Evolutionary conservation across 2,113 vertebrate genomes (phyloP), one percentile per base, ranked within the genome.

Genomic region (Hymenochirus boettgeri): DNA sequence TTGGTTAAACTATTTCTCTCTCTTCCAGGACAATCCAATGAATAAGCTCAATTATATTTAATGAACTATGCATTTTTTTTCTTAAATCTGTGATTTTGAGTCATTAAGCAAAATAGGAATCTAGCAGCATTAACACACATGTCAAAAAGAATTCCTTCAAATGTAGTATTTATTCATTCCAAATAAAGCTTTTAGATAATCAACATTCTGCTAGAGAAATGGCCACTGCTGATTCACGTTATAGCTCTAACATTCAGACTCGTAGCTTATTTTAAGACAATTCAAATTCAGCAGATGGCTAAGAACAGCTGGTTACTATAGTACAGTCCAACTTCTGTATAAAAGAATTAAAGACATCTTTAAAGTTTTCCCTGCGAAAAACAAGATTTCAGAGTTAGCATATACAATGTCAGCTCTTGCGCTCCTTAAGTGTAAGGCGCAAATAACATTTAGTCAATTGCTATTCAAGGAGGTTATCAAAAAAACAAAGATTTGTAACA

Each of bases 261-360:
- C 77, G 74, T 12, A 23, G 39, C 33, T 70, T 59, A 73, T n/a
- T 61, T 70, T 74, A 70, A 72, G 54, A 66, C 31, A 17, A 59
- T 69, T 72, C 31, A 51, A 47, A 71, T 77, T 59, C 45, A 69
- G 65, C 75, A 80, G 73, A 70, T 77, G 72, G 73, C 58, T 58
- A 17, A 54, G 64, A 71, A 75, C 75, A 77, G 73, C 71, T 84
- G 77, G 71, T 51, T 21, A 7, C 58, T 62, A 60, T 48, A 26
- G 45, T 48, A 15, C 19, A 7, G 62, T 31, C 74, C 46, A 39
- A 60, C 64, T 15, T 42, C 57, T 29, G 27, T n/a, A 65, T 53
- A 39, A 71, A 71, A 62, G 24, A 70, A 63, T 58, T 69, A 52
- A 51, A 50, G 22, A 51, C 39, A 50, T 23, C 31, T 39, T 56